Base-by-base conservation (phyloP, 2,113 vertebrate species). In the Globicephala melas region DNA sequence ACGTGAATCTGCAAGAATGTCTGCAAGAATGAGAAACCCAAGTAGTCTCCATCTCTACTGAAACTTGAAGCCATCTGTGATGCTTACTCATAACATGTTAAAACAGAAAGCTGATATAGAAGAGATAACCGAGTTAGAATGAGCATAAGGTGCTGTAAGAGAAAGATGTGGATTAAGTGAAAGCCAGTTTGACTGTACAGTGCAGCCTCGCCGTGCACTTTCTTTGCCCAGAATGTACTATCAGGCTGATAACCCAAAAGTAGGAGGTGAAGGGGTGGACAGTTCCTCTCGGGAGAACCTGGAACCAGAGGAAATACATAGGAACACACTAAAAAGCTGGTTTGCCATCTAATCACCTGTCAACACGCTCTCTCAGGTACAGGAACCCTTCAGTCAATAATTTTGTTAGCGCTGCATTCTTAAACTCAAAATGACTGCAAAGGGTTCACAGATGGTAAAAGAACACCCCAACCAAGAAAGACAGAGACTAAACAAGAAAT, bases 391-490 rank as follows among this genome's bases (percentile, higher is more conserved):
- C 6, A 44, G 41, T 21, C n/a, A 44, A 23, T 67, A 55, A n/a
- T 10, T 86, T 41, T 53, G 41, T 58, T 31, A 83, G 17, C 23
- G 13, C 5, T 70, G 28, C 28, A n/a, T 85, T 91, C 71, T 74
- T 70, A 93, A 93, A 65, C 79, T 80, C 20, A 91, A 88, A 88
- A 31, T 65, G 17, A n/a, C 31, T 25, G 3, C 70, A 62, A 65
- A 93, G 50, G 17, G 70, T 8, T 91, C n/a, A 71, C 13, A 82
- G 18, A 77, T 81, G 11, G 50, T 41, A 62, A 58, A 87, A 84
- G 55, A 70, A 67, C 70, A 68, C 9, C 1, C 2, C 36, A 8
- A 41, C 38, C 33, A 70, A 77, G 63, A 76, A 89, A 76, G 17
- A 25, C 17, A 81, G 41, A 63, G 17, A 83, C 33, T 28, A 28